A percentile compares a stretch with the other conserved stretches of the same genome.
Evolutionary conservation across 2,113 vertebrate genomes (phyloP).

Genomic region (Bombycilla garrulus): DNA sequence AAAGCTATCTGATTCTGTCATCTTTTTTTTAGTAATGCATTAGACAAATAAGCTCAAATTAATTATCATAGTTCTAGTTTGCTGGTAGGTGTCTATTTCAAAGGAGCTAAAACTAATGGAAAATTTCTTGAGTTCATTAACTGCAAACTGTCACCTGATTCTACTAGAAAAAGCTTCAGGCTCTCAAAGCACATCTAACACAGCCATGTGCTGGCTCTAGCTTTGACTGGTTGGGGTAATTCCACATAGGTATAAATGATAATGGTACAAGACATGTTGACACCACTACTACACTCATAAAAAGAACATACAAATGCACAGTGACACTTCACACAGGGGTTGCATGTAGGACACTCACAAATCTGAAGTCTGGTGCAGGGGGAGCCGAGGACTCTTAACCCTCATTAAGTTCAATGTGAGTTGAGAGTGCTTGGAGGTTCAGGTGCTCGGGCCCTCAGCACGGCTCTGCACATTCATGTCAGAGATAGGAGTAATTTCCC

Average conservation of each 20-base stretch:
- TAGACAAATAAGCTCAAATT: not conserved
- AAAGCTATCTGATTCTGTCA: not conserved
- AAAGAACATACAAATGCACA: not conserved
- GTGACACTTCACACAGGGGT: not conserved
- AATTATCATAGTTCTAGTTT: not conserved
- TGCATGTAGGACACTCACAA: conserved; percentile 3
- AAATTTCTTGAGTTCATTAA: not conserved
- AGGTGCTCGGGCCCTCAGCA: not conserved
- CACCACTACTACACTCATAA: not conserved
- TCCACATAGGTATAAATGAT: not conserved
- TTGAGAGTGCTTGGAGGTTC: not conserved
- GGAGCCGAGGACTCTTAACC: not conserved
- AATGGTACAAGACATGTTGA: not conserved
- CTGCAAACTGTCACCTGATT: not conserved
- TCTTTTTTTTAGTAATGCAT: not conserved
- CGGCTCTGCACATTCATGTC: not conserved
- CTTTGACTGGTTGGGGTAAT: not conserved
- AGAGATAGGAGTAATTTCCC: not conserved
- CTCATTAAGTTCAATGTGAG: not conserved
- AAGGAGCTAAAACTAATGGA: not conserved
- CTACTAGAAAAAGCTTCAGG: not conserved
- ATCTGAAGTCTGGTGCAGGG: fast-evolving
- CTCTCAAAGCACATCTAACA: not conserved
- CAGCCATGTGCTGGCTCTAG: not conserved
- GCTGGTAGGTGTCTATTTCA: not conserved